phyloP scores from a whole-genome alignment of 2,113 vertebrate genomes.

The Natator depressus region DNA sequence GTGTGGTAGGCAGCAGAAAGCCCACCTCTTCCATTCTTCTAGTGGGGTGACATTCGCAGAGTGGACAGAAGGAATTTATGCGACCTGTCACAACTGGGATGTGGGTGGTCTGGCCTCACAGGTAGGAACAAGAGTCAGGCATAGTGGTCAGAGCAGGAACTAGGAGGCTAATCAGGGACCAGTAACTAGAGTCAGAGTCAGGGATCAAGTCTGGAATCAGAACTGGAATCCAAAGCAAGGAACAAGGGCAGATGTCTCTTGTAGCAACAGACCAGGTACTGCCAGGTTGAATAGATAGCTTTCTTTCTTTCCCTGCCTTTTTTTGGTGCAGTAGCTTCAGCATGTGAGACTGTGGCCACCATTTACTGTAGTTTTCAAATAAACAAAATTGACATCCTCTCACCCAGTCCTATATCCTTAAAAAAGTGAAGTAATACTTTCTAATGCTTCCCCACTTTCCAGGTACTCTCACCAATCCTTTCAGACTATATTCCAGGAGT shows the following conservation, averaged over 20 bases:
- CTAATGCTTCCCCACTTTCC: too few relatives aligned
- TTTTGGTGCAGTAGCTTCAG: too few relatives aligned
- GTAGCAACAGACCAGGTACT: not conserved
- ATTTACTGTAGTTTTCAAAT: too few relatives aligned
- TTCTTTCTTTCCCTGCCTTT: too few relatives aligned
- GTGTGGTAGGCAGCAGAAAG: not conserved
- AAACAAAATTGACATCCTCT: too few relatives aligned
- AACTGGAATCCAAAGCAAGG: not conserved
- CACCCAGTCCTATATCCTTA: too few relatives aligned
- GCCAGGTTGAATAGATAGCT: not conserved
- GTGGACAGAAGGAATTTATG: not conserved
- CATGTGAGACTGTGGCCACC: too few relatives aligned
- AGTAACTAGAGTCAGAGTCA: not conserved
- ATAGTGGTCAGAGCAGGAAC: not conserved
- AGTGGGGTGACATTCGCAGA: not conserved
- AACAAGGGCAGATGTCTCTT: not conserved
- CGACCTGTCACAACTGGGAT: not conserved
- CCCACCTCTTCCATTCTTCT: not conserved
- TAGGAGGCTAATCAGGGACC: not conserved
- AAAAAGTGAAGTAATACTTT: too few relatives aligned
- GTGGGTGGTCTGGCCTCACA: not conserved
- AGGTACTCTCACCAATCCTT: too few relatives aligned
- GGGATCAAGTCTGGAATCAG: not conserved
- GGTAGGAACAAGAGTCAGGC: not conserved
- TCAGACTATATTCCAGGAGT: too few relatives aligned